Conservation (phyloP, 2,797 vertebrate genomes). For the Neomorphus geoffroyi region DNA sequence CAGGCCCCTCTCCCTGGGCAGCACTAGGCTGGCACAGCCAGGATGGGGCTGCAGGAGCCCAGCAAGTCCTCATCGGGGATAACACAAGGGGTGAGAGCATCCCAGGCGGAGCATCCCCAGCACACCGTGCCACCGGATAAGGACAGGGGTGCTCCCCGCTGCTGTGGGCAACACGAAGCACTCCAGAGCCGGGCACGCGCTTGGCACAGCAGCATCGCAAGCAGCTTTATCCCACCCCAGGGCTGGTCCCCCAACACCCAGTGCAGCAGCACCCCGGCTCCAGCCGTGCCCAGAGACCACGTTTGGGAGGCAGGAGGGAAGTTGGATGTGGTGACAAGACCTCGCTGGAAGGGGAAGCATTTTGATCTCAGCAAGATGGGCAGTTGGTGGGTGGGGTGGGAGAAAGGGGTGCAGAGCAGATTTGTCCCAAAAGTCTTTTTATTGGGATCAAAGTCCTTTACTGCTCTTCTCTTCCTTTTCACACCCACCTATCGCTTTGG, state of each 20-base stretch:
- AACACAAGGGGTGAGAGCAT: fast-evolving
- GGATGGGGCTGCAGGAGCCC: background rate
- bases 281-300: fast-evolving
- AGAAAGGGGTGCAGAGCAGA: background rate
- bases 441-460: background rate
- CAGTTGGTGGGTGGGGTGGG: background rate
- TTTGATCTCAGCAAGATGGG: fast-evolving
- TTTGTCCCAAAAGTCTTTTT: background rate
- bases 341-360: background rate
- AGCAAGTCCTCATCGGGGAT: background rate
- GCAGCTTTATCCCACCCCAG: background rate
- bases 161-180: fast-evolving
- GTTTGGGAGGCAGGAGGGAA: background rate
- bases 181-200: fast-evolving
- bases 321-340: background rate
- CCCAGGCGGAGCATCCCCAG: background rate
- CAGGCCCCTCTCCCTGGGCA: background rate
- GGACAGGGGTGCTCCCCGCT: background rate
- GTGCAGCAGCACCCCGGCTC: background rate
- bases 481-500: fast-evolving
- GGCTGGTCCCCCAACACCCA: fast-evolving
- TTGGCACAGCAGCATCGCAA: background rate
- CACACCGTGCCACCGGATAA: fast-evolving
- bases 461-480: background rate
- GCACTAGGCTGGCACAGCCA: background rate